Conservation (phyloP, 2,888 invertebrate genomes). For the Empis stercorea region DNA sequence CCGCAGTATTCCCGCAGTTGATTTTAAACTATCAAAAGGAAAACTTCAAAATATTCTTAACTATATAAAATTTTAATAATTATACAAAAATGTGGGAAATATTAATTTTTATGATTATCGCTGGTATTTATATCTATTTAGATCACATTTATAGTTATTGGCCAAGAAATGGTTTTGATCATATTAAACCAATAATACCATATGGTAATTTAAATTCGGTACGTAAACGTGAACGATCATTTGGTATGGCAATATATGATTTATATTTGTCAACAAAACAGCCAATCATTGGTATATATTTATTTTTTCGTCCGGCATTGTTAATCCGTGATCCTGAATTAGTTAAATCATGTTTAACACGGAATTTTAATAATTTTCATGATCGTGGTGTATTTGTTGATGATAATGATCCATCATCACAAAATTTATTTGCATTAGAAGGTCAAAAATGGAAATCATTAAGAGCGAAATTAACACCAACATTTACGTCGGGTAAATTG, state of each 20-base stretch:
- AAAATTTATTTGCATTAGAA: conserved; percentile 42
- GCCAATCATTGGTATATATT: conserved; percentile 45
- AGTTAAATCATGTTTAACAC: conserved; percentile 45
- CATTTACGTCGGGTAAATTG: conserved; percentile 53
- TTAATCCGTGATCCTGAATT: conserved; percentile 48
- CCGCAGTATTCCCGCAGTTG: too few relatives aligned
- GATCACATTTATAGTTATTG: conserved; percentile 36
- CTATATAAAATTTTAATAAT: too few relatives aligned
- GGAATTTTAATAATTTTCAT: conserved; percentile 50
- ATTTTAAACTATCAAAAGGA: too few relatives aligned
- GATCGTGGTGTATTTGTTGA: conserved; percentile 51
- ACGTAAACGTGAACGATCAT: conserved; percentile 41
- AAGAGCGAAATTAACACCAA: conserved; percentile 48
- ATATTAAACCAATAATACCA: conserved; percentile 45
- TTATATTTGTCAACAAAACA: conserved; percentile 37
- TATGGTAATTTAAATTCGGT: conserved; percentile 49
- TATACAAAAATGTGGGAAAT: neutral
- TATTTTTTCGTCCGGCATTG: conserved; percentile 47
- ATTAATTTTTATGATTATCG: neutral
- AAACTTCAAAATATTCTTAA: too few relatives aligned
- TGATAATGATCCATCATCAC: conserved; percentile 45
- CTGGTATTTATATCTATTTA: neutral
- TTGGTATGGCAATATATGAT: conserved; percentile 48
- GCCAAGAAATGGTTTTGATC: conserved; percentile 43
- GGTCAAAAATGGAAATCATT: conserved; percentile 47